Percentiles rank a stretch among this genome's conserved stretches.
Evolutionary conservation across 2,888 invertebrate genomes (phyloP).

Genomic region (Allygus modestus): DNA sequence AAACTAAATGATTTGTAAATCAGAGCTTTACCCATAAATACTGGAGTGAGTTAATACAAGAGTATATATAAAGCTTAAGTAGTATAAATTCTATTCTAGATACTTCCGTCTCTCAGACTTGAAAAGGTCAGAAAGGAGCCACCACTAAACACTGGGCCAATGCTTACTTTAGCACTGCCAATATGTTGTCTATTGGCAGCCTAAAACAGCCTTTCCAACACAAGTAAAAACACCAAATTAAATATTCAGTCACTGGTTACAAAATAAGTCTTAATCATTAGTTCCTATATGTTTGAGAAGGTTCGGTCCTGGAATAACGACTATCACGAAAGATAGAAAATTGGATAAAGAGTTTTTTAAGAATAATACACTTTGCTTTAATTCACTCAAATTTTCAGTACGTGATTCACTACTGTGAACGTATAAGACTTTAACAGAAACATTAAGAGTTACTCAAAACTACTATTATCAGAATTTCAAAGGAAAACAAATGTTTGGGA

Average conservation of each 20-base stretch:
- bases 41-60: background rate
- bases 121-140: conserved; percentile 16
- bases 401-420: no score
- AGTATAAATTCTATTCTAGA: background rate
- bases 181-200: conserved; percentile 28
- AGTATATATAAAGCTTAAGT: background rate
- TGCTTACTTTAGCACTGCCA: conserved; percentile 13
- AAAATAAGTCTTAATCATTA: background rate
- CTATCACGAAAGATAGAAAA: no score
- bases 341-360: no score
- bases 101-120: conserved; percentile 13
- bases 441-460: no score
- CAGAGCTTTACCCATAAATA: background rate
- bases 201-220: conserved; percentile 35
- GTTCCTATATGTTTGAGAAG: no score
- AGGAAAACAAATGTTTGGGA: no score
- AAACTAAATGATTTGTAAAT: background rate
- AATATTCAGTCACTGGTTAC: background rate
- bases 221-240: background rate
- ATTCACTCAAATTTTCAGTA: no score
- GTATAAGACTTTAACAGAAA: no score
- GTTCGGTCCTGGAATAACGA: no score
- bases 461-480: no score
- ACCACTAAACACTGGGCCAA: background rate
- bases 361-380: no score